These are phyloP conservation scores for Gallinago nigripennis DNA, from an alignment of 2,797 vertebrate species.

Conservation along the genomic window DNA sequence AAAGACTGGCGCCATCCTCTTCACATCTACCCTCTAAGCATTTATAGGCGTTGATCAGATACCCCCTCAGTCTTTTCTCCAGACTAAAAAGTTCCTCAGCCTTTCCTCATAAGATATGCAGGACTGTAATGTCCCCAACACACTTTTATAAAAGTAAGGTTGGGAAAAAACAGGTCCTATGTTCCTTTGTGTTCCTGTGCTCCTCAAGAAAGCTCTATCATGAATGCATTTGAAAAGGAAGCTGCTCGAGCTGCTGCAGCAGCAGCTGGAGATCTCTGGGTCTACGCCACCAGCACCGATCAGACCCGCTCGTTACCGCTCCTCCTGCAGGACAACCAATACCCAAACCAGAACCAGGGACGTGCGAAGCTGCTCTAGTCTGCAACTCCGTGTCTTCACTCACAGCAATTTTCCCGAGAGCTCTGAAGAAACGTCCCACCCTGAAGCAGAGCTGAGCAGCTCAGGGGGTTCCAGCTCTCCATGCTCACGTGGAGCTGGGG, in stretches of 20 bases:
- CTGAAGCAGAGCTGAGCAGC: neutral
- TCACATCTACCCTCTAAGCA: no score
- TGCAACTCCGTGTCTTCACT: accelerated
- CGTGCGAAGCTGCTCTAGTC: neutral
- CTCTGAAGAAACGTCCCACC: accelerated
- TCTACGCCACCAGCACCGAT: neutral
- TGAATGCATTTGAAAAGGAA: accelerated
- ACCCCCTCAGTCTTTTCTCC: no score
- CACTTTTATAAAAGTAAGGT: neutral
- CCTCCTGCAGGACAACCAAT: accelerated
- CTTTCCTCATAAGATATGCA: no score
- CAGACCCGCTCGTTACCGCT: accelerated
- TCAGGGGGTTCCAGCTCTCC: neutral
- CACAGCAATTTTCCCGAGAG: accelerated
- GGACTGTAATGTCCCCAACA: accelerated
- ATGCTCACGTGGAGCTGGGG: accelerated
- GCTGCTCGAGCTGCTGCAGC: neutral
- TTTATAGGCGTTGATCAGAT: no score
- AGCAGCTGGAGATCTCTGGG: neutral
- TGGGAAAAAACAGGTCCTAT: neutral
- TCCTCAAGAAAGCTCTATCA: neutral
- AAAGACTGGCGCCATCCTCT: no score
- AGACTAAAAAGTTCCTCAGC: no score
- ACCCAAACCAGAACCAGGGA: neutral
- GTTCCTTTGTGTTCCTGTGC: neutral